phyloP scores from a whole-genome alignment of 2,797 vertebrate genomes.

The Rhynchonycteris naso region DNA sequence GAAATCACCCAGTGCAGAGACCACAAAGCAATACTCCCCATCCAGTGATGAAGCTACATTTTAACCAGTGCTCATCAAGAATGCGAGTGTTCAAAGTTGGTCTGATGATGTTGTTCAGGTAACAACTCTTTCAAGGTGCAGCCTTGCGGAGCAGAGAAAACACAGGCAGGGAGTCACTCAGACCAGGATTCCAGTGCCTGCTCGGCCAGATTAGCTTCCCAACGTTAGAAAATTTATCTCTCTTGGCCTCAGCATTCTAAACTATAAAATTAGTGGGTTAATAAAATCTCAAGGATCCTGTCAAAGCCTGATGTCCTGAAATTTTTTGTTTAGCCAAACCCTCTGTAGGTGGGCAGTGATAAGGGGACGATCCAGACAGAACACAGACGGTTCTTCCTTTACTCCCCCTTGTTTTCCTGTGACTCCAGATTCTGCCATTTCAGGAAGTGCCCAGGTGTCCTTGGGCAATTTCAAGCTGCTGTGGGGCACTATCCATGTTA shows the following conservation, averaged over 20 bases:
- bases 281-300: conserved; percentile 34
- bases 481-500: not conserved
- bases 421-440: not conserved
- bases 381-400: not conserved
- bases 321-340: not conserved
- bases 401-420: not conserved
- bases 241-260: not conserved
- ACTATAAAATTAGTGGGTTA: conserved; percentile 20
- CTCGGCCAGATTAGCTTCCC: not conserved
- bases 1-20: not conserved
- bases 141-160: not conserved
- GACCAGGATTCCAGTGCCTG: not conserved
- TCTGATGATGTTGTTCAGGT: not conserved
- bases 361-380: not conserved
- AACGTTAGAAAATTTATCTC: not conserved
- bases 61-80: not conserved
- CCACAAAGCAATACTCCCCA: not conserved
- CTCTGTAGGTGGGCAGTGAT: not conserved
- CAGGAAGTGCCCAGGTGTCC: not conserved
- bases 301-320: not conserved
- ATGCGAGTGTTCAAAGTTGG: not conserved
- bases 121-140: not conserved
- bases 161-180: not conserved
- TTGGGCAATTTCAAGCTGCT: not conserved
- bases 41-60: not conserved